Evolutionary conservation across 2,113 vertebrate species (phyloP), one percentile per base, ranked within the genome.

Genomic region (Pluvialis apricaria): DNA sequence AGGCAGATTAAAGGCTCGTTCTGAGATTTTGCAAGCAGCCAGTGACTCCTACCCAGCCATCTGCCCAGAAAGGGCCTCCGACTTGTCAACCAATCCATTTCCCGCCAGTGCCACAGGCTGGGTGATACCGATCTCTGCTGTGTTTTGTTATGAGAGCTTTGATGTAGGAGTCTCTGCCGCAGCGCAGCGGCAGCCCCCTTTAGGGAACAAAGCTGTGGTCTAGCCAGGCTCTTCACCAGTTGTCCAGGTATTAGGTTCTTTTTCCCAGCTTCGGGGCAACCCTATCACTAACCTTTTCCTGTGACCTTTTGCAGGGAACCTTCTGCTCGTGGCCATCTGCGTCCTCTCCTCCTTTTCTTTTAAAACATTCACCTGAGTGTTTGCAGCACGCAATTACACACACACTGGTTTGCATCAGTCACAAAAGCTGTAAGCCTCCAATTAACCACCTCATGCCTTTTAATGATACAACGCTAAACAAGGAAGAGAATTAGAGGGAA

Each of bases 171-270:
- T 70, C 96, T 95, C 96, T 44, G 28, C 58, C 6, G 8, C 69
- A 88, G 95, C 6, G 8, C 69, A 88, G 95, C 36, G 1, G 90
- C 95, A 95, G 90, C 88, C 93, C 95, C 94, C 95, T 96, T 93
- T 34, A 65, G 69, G 84, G 89, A 97, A 91, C 89, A 94, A 93
- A 96, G 96, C 94, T 62, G 11, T 11, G 65, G 83, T 94, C 95
- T 71, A 88, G 96, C 91, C 94, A 55, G 94, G 81, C 94, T 95
- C 90, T 85, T 95, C 90, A 89, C 96, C 98, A 98, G 97, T 98
- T 98, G 98, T 97, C 97, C 98, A 98, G 97, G 98, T 98, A 98
- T 98, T 97, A 98, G 83, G 95, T 98, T 98, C 84, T 94, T 94
- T 47, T 84, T 90, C 90, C 82, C 95, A 95, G 94, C 96, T 96